Conservation (phyloP, 2,113 vertebrate species). For the Azemiops feae region DNA sequence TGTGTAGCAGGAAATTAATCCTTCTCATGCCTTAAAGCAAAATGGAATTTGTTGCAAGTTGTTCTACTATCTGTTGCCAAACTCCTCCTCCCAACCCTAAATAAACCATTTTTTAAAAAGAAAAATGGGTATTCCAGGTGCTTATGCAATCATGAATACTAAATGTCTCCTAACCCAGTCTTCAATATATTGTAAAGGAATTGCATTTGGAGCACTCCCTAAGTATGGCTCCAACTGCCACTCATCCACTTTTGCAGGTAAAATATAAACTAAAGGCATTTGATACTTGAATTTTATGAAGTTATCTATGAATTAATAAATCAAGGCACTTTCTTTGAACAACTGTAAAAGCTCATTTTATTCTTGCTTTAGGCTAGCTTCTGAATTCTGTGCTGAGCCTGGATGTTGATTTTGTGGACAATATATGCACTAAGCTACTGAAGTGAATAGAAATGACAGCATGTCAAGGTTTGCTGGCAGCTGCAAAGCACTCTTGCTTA, state of each 20-base stretch:
- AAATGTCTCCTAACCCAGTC: neutral
- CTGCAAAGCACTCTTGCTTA: neutral
- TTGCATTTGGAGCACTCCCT: neutral
- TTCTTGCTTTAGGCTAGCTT: neutral
- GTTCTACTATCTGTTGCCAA: neutral
- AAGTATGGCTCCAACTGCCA: neutral
- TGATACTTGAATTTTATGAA: constrained; percentile 3
- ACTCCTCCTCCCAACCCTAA: neutral
- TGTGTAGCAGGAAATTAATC: neutral
- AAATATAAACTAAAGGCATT: constrained; percentile 2
- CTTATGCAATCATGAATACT: neutral
- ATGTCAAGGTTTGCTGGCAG: neutral
- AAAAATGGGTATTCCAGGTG: neutral
- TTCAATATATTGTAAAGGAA: neutral
- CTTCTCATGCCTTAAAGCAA: neutral
- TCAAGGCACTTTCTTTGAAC: neutral
- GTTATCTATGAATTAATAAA: neutral
- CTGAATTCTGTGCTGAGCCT: neutral
- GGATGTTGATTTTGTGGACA: neutral
- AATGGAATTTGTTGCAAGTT: neutral
- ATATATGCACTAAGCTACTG: neutral
- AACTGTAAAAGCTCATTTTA: neutral
- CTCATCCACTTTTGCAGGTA: neutral
- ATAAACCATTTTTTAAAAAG: neutral
- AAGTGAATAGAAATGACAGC: constrained; percentile 8